Percentiles rank a stretch among this genome's conserved stretches.
Evolutionary conservation across 1,140 invertebrate species (phyloP).

Genomic region (Atopsyche davidsoni): DNA sequence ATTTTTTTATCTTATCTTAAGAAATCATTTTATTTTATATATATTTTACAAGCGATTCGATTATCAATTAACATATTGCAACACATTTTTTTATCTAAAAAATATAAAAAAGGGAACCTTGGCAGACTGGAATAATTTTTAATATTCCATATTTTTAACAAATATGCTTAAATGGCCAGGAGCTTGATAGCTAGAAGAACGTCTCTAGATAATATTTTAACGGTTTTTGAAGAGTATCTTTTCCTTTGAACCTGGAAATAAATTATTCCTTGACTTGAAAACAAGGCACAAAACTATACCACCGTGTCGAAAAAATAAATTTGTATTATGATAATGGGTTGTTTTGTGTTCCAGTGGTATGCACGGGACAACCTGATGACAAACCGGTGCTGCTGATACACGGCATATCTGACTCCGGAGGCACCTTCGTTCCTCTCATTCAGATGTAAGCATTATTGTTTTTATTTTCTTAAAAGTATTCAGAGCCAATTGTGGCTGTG

Average conservation of each 20-base stretch:
- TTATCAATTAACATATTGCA: neutral
- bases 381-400: constrained; percentile 11
- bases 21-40: neutral
- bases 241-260: no score
- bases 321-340: neutral
- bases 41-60: neutral
- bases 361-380: constrained; percentile 1
- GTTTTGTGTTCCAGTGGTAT: constrained; percentile 20
- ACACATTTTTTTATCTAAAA: no score
- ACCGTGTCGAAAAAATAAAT: neutral
- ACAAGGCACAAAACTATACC: no score
- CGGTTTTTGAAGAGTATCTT: no score
- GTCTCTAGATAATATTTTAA: no score
- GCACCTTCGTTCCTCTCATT: constrained; percentile 16
- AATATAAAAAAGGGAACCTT: no score
- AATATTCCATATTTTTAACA: no score
- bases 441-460: constrained; percentile 10
- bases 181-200: no score
- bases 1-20: neutral
- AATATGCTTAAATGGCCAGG: no score
- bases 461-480: neutral
- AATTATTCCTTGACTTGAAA: no score
- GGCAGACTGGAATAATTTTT: no score
- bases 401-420: constrained; percentile 15
- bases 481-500: neutral